Evolutionary conservation across 2,113 vertebrate species (phyloP).

Genomic region (Loxodonta africana): DNA sequence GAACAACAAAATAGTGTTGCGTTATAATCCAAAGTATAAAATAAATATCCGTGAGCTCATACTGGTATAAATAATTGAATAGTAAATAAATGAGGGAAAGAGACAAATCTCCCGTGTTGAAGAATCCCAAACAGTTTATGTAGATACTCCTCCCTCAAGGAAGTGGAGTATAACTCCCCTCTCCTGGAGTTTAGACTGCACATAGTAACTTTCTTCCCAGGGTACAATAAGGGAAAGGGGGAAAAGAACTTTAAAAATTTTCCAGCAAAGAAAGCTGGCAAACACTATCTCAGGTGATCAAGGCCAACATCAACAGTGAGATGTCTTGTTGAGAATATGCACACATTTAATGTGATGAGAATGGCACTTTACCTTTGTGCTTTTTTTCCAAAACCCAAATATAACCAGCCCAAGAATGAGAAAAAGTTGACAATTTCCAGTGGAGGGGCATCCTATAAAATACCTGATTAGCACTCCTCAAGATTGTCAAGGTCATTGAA

Average conservation of each 20-base stretch:
- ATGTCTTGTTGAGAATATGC: background rate
- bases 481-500: conserved; percentile 29
- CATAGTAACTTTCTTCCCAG: background rate
- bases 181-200: background rate
- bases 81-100: background rate
- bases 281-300: background rate
- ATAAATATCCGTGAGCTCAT: background rate
- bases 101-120: background rate
- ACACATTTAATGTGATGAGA: background rate
- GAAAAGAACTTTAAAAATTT: background rate
- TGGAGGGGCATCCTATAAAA: background rate
- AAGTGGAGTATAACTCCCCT: background rate
- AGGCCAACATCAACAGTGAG: background rate
- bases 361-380: background rate
- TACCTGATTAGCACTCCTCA: background rate
- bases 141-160: background rate
- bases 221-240: background rate
- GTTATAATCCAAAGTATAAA: background rate
- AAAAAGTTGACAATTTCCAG: background rate
- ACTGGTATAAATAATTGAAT: background rate
- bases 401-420: background rate
- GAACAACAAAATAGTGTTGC: background rate
- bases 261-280: background rate
- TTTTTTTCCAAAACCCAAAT: background rate
- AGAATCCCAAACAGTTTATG: conserved; percentile 12